Conservation (phyloP, 2,888 invertebrate species). For the Hemistola chrysoprasaria region DNA sequence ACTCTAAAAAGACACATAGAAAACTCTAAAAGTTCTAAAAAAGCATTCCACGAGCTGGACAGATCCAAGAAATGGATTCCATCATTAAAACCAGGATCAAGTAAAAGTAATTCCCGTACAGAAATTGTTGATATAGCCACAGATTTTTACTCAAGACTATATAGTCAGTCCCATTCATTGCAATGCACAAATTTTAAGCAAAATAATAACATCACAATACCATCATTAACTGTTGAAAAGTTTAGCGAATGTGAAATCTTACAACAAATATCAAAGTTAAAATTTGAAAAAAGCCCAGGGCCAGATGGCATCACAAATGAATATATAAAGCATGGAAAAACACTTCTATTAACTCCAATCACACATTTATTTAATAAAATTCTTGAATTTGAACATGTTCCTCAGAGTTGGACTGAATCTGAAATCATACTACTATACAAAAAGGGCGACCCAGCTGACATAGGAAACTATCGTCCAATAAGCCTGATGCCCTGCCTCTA, state of each 20-base stretch:
- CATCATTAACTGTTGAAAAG: too few relatives aligned
- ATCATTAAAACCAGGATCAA: too few relatives aligned
- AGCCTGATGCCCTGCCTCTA: too few relatives aligned
- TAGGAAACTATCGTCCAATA: too few relatives aligned
- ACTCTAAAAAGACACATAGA: neutral
- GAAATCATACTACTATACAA: constrained; percentile 4
- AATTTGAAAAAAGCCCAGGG: too few relatives aligned
- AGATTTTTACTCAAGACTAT: neutral
- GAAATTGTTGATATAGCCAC: neutral
- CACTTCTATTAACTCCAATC: too few relatives aligned
- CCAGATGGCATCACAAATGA: too few relatives aligned
- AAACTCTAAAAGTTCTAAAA: neutral
- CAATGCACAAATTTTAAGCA: too few relatives aligned
- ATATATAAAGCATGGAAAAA: neutral
- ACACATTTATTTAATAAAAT: too few relatives aligned
- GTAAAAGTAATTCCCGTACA: neutral
- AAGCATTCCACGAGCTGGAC: neutral
- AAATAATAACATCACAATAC: too few relatives aligned
- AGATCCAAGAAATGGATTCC: neutral
- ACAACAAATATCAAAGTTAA: neutral
- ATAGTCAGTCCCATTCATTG: too few relatives aligned
- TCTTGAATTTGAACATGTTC: neutral
- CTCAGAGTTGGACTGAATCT: constrained; percentile 1
- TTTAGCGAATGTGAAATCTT: too few relatives aligned
- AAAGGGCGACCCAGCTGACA: constrained; percentile 2